Base-by-base conservation (phyloP, 2,888 invertebrate genomes). In the Mimachlamys varia region DNA sequence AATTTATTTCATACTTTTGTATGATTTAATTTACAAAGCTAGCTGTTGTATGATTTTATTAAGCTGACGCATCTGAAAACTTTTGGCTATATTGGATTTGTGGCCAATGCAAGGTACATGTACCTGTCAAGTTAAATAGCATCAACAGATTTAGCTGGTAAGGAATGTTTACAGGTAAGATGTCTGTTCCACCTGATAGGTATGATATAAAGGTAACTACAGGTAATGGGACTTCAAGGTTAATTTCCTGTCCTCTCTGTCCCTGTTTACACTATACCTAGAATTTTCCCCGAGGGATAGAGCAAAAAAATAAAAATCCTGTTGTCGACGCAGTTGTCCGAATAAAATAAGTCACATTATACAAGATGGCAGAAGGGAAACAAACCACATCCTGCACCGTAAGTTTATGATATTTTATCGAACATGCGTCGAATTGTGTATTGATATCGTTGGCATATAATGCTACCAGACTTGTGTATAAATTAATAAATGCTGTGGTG, bases 311-410 rank as follows among this genome's bases (percentile, higher is more conserved):
- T 10, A 76, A 76, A 76, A 33, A 12, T 33, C 27, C 0, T 76
- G 76, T 76, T 76, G 76, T 76, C 27, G 76, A 76, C 76, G 33
- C 33, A 12, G 17, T 33, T 76, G 33, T 76, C 76, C 4, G 33
- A 76, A 12, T 76, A 53, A 76, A 76, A 76, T 76, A 19, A 27
- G 76, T 76, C 13, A 33, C 76, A 76, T 33, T 76, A 33, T 76
- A 76, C 76, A 76, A 76, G 76, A 76, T 76, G 76, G 76, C 76
- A 22, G 76, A 76, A 27, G 76, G 27, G 13, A 17, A 76, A 76
- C 33, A 10, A 7, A 27, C 76, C 7, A 12, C 76, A 17, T 76
- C 76, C 13, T 76, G 2, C 33, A 2, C 33, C 3, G 76, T 76
- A 76, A 76, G 76, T 76, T 76, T 27, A 5, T 33, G 2, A 33